Evolutionary conservation across 2,888 invertebrate species (phyloP).

Genomic region (Cistogaster globosa): DNA sequence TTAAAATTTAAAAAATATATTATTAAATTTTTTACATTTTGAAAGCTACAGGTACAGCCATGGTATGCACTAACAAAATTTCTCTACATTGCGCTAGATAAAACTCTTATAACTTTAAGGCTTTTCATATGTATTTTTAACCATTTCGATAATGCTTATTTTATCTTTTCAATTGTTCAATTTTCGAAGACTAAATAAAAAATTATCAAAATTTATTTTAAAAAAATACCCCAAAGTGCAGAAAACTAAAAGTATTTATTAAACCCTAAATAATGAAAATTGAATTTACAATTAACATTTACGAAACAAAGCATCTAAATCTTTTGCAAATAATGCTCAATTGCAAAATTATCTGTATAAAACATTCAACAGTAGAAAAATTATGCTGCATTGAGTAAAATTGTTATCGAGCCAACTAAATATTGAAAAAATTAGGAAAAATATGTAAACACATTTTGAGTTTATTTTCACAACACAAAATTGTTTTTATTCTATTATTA

Average conservation of each 20-base stretch:
- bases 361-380: conserved; percentile 26
- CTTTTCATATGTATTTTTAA: too few species aligned
- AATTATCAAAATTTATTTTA: too few species aligned
- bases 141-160: too few species aligned
- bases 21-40: too few species aligned
- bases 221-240: too few species aligned
- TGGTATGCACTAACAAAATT: too few species aligned
- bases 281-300: background rate
- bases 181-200: too few species aligned
- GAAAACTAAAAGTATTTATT: background rate
- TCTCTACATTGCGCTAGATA: too few species aligned
- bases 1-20: too few species aligned
- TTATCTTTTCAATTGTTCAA: too few species aligned
- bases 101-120: too few species aligned
- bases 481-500: conserved; percentile 33
- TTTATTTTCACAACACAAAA: conserved; percentile 1
- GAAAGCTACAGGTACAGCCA: too few species aligned
- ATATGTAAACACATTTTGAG: conserved; percentile 33
- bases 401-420: conserved; percentile 24
- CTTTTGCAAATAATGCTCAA: conserved; percentile 37
- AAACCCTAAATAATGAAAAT: background rate
- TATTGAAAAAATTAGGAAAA: conserved; percentile 40
- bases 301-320: conserved; percentile 13
- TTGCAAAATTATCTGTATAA: conserved; percentile 35
- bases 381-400: background rate